Evolutionary conservation across 2,888 invertebrate species (phyloP).

Genomic region (Penaeus monodon): DNA sequence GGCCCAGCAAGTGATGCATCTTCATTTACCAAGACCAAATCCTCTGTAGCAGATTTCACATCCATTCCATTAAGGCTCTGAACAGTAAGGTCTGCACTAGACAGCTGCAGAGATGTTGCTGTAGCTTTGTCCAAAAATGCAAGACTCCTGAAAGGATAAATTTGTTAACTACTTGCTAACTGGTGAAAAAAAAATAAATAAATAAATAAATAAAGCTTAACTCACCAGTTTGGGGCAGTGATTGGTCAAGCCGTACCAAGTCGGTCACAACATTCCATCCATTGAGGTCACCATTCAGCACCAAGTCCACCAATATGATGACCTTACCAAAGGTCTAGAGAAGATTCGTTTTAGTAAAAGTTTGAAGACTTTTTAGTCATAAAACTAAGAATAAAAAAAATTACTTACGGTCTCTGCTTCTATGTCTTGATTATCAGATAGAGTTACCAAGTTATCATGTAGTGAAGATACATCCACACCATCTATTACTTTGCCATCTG

Average conservation of each 20-base stretch:
- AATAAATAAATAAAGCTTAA: not conserved
- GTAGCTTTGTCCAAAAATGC: slow-evolving; percentile 2
- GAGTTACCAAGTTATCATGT: not conserved
- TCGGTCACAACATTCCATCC: slow-evolving; percentile 13
- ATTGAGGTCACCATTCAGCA: slow-evolving; percentile 29
- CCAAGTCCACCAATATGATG: not conserved
- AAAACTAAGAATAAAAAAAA: no score
- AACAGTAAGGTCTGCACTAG: slow-evolving; percentile 1
- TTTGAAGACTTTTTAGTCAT: no score
- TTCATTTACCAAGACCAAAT: slow-evolving; percentile 19
- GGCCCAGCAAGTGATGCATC: slow-evolving; percentile 12
- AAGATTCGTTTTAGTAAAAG: not conserved
- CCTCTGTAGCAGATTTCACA: not conserved
- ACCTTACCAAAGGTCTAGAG: not conserved
- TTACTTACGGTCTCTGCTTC: not conserved
- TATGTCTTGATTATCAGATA: slow-evolving; percentile 24
- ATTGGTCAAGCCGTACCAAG: slow-evolving; percentile 18
- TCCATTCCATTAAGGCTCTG: slow-evolving; percentile 17
- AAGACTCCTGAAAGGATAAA: slow-evolving; percentile 1
- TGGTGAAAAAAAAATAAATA: not conserved
- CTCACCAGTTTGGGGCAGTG: slow-evolving; percentile 22
- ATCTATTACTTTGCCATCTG: not conserved
- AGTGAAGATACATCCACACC: slow-evolving; percentile 14
- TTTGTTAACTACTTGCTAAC: not conserved
- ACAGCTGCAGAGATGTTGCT: not conserved